These are phyloP conservation scores for Alca torda DNA, from an alignment of 2,797 vertebrate genomes.

Conservation along the genomic window DNA sequence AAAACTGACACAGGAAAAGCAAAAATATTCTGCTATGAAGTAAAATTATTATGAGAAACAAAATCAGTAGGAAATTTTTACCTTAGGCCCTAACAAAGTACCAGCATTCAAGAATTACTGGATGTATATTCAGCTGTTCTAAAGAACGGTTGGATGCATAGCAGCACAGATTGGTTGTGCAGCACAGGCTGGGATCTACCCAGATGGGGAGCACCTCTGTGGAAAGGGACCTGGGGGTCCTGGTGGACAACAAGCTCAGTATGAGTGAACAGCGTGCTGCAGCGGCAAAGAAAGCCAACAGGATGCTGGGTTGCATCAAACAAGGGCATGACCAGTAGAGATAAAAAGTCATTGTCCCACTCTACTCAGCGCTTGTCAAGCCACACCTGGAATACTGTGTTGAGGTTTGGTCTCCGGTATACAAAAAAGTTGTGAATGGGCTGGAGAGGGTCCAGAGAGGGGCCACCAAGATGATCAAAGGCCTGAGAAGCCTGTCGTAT, in stretches of 20 bases:
- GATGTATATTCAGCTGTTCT: not conserved
- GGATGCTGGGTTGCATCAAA: not conserved
- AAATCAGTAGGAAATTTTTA: not conserved
- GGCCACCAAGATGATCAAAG: not conserved
- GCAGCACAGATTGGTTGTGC: not conserved
- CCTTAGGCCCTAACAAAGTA: not conserved
- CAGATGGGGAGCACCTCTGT: not conserved
- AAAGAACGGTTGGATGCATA: not conserved
- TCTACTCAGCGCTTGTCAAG: not conserved
- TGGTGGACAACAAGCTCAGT: not conserved
- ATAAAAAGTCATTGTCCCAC: not conserved
- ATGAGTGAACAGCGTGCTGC: not conserved
- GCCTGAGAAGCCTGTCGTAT: not conserved
- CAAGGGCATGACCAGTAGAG: not conserved
- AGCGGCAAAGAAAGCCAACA: not conserved
- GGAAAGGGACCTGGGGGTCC: not conserved
- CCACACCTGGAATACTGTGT: not conserved
- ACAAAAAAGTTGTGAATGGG: too few species aligned
- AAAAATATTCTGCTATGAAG: not conserved
- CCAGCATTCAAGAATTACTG: not conserved
- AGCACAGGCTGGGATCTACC: not conserved
- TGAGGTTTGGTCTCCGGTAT: not conserved
- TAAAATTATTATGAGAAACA: not conserved
- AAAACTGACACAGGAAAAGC: not conserved
- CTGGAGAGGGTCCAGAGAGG: not conserved